A percentile compares a stretch with the other conserved stretches of the same genome.
phyloP scores from a whole-genome alignment of 2,113 vertebrate genomes.

The Epinephelus cyanopodus region DNA sequence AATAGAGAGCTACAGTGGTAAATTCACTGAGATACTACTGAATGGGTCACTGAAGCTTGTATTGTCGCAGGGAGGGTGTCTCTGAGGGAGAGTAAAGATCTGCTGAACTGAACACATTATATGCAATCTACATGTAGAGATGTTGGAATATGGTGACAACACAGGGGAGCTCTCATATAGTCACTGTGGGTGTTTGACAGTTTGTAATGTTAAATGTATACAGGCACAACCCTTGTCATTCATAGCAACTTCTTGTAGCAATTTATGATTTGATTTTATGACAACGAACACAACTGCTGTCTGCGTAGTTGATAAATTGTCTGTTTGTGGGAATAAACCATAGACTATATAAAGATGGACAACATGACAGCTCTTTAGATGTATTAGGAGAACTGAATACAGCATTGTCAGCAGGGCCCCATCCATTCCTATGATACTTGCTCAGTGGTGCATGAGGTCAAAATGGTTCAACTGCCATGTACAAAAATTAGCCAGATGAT shows the following conservation, averaged over 20 bases:
- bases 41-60: conserved; percentile 8
- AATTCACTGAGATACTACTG: not conserved
- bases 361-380: too few relatives aligned
- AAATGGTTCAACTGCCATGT: too few relatives aligned
- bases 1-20: not conserved
- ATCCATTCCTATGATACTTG: too few relatives aligned
- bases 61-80: not conserved
- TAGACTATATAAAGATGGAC: too few relatives aligned
- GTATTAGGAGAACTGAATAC: too few relatives aligned
- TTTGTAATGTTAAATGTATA: not conserved
- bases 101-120: not conserved
- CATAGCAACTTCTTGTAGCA: not conserved
- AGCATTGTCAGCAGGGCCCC: too few relatives aligned
- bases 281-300: not conserved
- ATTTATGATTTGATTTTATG: not conserved
- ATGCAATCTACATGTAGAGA: not conserved
- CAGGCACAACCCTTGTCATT: not conserved
- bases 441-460: too few relatives aligned
- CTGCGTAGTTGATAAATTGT: not conserved
- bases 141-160: not conserved
- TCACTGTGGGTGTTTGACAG: not conserved
- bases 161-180: not conserved
- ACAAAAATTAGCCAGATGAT: too few relatives aligned
- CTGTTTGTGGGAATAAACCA: not conserved
- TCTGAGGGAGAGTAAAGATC: conserved; percentile 6